Percentiles rank a stretch among this genome's conserved stretches.
These are phyloP conservation scores for Oscarella lobularis DNA, from an alignment of 37 sponge, comb jelly and placozoan genomes.

Conservation along the genomic window DNA sequence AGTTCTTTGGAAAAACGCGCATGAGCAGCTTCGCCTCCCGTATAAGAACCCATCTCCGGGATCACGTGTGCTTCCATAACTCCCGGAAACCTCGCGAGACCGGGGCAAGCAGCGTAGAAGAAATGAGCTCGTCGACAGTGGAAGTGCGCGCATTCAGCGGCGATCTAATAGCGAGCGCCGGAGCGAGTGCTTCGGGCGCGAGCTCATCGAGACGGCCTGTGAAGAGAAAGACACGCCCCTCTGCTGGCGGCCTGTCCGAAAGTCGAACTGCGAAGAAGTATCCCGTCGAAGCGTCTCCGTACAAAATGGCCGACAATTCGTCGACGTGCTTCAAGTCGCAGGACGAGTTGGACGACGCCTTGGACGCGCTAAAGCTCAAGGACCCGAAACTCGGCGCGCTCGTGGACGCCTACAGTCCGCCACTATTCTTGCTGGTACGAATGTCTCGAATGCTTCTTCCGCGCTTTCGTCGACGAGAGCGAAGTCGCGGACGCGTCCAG, in stretches of 20 bases:
- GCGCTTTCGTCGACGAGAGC: no score
- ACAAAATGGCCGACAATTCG: background rate
- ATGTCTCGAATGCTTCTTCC: no score
- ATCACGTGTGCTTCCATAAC: conserved; percentile 2
- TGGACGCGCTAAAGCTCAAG: background rate
- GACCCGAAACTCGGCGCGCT: background rate
- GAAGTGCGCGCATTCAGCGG: no score
- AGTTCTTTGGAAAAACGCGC: no score
- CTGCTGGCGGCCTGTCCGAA: background rate
- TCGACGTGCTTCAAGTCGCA: background rate
- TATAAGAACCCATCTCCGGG: no score
- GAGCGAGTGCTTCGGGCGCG: no score
- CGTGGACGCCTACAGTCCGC: background rate
- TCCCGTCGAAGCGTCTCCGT: background rate
- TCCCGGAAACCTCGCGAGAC: no score
- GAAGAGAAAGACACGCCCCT: background rate
- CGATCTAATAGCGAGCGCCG: no score
- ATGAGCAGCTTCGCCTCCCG: no score
- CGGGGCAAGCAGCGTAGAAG: no score
- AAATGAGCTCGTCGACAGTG: no score
- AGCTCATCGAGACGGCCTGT: background rate
- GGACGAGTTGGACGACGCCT: background rate
- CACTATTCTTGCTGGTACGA: background rate
- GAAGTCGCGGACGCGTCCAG: no score
- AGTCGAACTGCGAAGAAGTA: background rate